Evolutionary conservation across 2,888 invertebrate species (phyloP).

Genomic region (Coelopa pilipes): DNA sequence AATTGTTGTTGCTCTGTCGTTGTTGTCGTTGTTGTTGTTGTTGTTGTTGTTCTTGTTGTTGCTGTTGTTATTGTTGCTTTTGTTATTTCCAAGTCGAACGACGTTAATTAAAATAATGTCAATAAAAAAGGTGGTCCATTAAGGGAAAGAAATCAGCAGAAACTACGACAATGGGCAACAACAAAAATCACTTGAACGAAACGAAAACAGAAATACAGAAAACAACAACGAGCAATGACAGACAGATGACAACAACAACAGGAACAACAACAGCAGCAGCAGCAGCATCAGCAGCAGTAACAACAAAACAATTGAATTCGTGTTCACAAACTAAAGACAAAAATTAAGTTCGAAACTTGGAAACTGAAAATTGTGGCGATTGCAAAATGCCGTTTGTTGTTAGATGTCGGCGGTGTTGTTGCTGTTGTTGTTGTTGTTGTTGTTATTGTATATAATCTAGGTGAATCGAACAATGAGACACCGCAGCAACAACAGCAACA

Average conservation of each 20-base stretch:
- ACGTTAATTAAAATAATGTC: constrained; percentile 61
- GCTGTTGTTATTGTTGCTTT: no score
- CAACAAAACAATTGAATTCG: constrained; percentile 30
- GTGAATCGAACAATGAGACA: neutral
- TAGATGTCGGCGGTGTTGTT: no score
- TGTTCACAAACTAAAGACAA: constrained; percentile 24
- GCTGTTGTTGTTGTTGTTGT: neutral
- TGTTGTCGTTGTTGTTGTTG: no score
- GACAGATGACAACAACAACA: constrained; percentile 4
- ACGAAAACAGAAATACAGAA: no score
- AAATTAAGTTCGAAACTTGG: constrained; percentile 26
- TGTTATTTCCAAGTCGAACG: constrained; percentile 21
- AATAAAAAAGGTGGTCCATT: constrained; percentile 60
- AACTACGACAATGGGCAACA: neutral
- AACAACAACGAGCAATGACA: no score
- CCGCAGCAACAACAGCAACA: constrained; percentile 2
- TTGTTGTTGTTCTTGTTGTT: no score
- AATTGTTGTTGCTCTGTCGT: no score
- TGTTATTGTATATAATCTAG: constrained; percentile 5
- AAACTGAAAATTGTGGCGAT: constrained; percentile 21
- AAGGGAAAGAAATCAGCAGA: constrained; percentile 37
- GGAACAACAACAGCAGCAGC: no score
- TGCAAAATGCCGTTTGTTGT: constrained; percentile 6
- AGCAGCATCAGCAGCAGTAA: no score
- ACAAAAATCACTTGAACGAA: no score